Base-by-base conservation (phyloP, 1,140 invertebrate genomes). In the Brachionus calyciflorus region DNA sequence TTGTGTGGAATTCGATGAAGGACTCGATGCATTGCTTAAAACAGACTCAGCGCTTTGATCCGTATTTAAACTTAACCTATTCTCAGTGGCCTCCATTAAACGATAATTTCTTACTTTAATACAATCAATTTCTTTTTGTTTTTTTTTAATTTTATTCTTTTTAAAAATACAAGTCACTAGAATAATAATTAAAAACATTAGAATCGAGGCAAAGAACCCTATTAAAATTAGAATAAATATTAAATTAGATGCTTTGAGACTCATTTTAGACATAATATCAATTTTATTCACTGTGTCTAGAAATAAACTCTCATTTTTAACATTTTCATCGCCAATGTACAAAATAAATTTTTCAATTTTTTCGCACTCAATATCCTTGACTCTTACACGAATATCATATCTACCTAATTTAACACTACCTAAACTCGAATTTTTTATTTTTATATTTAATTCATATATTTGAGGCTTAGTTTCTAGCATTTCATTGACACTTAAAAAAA, bases 101-200 rank as follows among this genome's bases (percentile, higher is more conserved):
- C 60, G 41, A 40, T 65, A 65, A 24, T 65, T 65, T 21, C 60
- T 65, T 21, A 65, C 60, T n/a, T 46, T 41, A n/a, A 65, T 37
- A 30, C 33, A 37, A 14, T 65, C 60, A 4, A 46, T 46, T 65
- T 44, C 17, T 37, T 41, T 24, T n/a, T 1, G 10, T 65, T 65
- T 26, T 44, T 26, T 12, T 6, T 14, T 41, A 37, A 65, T 19
- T 1, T 24, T 0, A 41, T 65, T 46, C n/a, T 41, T 65, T 46
- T 26, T 65, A 41, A n/a, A 60, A 12, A 60, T 33, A 40, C 30
- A 60, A 37, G 19, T n/a, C 5, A 40, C 0, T 6, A 17, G 17
- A 17, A 60, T 7, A 2, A 37, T 10, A 0, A 60, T 0, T 19
- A 60, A 41, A 60, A 60, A 60, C 0, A 19, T 6, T 28, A 2